These are phyloP conservation scores for Leptoteleia sp. DNA, from an alignment of 1,140 invertebrate species.

Conservation along the genomic window DNA sequence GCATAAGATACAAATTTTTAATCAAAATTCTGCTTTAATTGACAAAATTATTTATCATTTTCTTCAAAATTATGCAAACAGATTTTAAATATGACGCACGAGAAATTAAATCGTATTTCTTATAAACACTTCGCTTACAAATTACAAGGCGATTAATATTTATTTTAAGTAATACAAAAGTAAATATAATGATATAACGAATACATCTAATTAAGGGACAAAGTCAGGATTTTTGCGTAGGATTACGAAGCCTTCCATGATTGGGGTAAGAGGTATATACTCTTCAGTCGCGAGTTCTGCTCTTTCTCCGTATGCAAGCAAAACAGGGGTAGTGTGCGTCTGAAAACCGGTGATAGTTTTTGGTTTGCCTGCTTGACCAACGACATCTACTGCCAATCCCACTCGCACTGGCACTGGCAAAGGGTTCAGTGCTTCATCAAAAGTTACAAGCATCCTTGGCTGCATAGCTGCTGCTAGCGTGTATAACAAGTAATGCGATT, in stretches of 20 bases:
- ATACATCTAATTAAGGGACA: slow-evolving; percentile 53
- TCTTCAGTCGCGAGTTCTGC: slow-evolving; percentile 99
- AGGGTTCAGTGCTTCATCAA: slow-evolving; percentile 97
- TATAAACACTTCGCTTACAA: slow-evolving; percentile 41
- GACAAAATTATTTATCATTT: too few species aligned
- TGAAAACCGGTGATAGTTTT: slow-evolving; percentile 99
- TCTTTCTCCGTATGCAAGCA: slow-evolving; percentile 97
- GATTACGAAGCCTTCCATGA: slow-evolving; percentile 99
- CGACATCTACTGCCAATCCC: slow-evolving; percentile 99
- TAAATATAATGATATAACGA: slow-evolving; percentile 47
- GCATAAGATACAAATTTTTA: too few species aligned
- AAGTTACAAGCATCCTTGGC: slow-evolving; percentile 99
- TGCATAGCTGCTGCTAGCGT: slow-evolving; percentile 98
- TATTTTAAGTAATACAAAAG: slow-evolving; percentile 60
- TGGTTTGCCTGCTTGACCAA: slow-evolving; percentile 99
- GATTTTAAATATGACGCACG: not conserved
- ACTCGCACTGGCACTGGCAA: slow-evolving; percentile 97
- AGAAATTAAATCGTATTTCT: slow-evolving; percentile 2
- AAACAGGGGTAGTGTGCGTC: slow-evolving; percentile 99
- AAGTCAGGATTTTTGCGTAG: slow-evolving; percentile 94
- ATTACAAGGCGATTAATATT: slow-evolving; percentile 29
- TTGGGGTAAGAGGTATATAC: slow-evolving; percentile 95
- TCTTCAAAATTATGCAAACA: too few species aligned
- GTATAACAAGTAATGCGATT: slow-evolving; percentile 98
- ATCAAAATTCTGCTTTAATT: too few species aligned